Conservation (phyloP, 2,888 invertebrate genomes). For the Barypeithes pellucidus region DNA sequence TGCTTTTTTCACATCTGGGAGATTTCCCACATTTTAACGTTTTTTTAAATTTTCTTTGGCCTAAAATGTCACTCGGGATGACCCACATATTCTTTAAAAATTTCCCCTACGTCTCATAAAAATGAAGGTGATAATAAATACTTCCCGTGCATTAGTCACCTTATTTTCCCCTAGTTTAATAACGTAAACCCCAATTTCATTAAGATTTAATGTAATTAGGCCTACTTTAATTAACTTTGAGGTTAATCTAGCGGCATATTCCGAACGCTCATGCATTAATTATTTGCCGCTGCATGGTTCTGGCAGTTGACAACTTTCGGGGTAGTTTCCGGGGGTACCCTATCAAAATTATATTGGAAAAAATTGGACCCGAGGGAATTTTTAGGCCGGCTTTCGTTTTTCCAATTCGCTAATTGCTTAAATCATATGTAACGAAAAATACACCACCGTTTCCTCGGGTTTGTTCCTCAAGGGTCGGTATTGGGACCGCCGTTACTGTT, state of each 20-base stretch:
- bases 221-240: conserved; percentile 50
- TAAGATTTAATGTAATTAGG: conserved; percentile 52
- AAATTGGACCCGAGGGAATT: too few species aligned
- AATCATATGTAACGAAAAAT: too few species aligned
- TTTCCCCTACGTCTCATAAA: background rate
- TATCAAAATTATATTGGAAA: background rate
- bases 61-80: too few species aligned
- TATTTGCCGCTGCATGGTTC: conserved; percentile 40
- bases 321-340: background rate
- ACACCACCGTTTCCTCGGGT: too few species aligned
- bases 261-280: conserved; percentile 50
- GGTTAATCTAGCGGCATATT: conserved; percentile 40
- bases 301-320: conserved; percentile 33
- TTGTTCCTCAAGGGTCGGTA: too few species aligned
- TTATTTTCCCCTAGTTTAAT: conserved; percentile 35
- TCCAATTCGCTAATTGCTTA: too few species aligned
- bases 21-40: too few species aligned
- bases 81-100: too few species aligned
- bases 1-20: too few species aligned
- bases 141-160: conserved; percentile 18
- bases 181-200: conserved; percentile 42
- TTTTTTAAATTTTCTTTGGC: too few species aligned
- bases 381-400: too few species aligned
- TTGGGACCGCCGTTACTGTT: too few species aligned
- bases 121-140: conserved; percentile 10